A percentile compares a stretch with the other conserved stretches of the same genome.
phyloP scores from a whole-genome alignment of 1,140 invertebrate genomes.

The Nomia melanderi region DNA sequence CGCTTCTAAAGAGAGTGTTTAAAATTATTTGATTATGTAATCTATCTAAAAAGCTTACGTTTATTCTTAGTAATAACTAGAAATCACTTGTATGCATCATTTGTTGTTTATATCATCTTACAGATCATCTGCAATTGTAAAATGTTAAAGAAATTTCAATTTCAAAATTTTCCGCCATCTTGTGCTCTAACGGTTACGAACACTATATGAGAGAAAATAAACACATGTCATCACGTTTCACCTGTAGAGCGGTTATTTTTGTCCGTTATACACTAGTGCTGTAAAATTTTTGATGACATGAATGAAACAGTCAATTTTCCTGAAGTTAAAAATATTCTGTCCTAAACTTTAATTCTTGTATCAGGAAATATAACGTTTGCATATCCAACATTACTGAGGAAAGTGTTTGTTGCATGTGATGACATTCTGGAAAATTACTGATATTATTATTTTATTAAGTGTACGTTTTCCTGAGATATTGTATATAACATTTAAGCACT shows the following conservation, averaged over 20 bases:
- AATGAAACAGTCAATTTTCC: slow-evolving; percentile 5
- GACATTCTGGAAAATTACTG: not conserved
- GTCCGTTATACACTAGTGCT: not conserved
- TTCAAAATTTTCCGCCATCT: slow-evolving; percentile 28
- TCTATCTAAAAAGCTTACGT: not conserved
- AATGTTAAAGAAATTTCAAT: not conserved
- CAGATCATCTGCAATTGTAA: too few species aligned
- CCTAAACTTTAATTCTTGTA: too few species aligned
- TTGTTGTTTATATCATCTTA: not conserved
- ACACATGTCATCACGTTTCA: slow-evolving; percentile 30
- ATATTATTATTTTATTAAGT: not conserved
- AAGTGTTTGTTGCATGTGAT: not conserved
- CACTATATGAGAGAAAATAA: slow-evolving; percentile 7
- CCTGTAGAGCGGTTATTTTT: slow-evolving; percentile 25
- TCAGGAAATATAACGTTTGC: not conserved
- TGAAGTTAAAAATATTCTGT: not conserved
- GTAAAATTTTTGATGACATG: not conserved
- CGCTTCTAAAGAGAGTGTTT: not conserved
- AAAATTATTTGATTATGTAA: not conserved
- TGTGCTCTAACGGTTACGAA: slow-evolving; percentile 18
- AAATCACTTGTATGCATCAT: too few species aligned
- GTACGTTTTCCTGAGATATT: not conserved
- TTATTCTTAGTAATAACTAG: too few species aligned
- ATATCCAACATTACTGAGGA: not conserved
- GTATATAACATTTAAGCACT: not conserved